phyloP scores from a whole-genome alignment of 2,888 invertebrate genomes.

The Drosophila gaucha region DNA sequence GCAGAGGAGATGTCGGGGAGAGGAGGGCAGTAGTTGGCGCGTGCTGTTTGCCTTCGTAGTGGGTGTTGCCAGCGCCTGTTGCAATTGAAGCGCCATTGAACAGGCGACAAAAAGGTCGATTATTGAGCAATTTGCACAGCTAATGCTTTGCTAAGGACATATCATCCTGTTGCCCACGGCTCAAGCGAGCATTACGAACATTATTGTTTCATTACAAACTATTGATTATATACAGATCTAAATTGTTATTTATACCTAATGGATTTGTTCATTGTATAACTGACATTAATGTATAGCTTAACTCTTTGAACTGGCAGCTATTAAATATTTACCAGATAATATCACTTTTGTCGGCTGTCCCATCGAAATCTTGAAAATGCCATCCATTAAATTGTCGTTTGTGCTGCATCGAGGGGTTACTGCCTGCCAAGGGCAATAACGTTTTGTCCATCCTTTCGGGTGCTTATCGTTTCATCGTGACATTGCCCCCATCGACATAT shows the following conservation, averaged over 20 bases:
- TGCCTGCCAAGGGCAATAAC: constrained; percentile 25
- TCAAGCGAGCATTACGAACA: background rate
- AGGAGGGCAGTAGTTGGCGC: constrained; percentile 43
- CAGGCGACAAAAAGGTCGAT: constrained; percentile 68
- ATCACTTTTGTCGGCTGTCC: constrained; percentile 50
- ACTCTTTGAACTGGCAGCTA: constrained; percentile 3
- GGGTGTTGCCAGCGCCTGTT: constrained; percentile 40
- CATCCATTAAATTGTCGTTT: constrained; percentile 65
- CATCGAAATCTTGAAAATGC: constrained; percentile 38
- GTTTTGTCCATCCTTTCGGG: constrained; percentile 28
- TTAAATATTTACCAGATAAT: background rate
- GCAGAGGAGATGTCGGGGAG: background rate
- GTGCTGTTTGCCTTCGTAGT: constrained; percentile 40
- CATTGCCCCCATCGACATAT: constrained; percentile 52
- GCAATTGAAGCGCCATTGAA: constrained; percentile 55
- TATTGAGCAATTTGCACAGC: constrained; percentile 57
- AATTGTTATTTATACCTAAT: constrained; percentile 1
- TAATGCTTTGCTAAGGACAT: constrained; percentile 34
- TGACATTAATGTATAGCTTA: background rate
- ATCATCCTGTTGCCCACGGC: constrained; percentile 3
- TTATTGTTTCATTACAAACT: background rate
- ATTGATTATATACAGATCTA: constrained; percentile 1
- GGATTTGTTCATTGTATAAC: background rate
- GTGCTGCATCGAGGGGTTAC: constrained; percentile 27
- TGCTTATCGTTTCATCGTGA: constrained; percentile 44